Conservation (phyloP, 2,113 vertebrate genomes). For the Abramis brama region DNA sequence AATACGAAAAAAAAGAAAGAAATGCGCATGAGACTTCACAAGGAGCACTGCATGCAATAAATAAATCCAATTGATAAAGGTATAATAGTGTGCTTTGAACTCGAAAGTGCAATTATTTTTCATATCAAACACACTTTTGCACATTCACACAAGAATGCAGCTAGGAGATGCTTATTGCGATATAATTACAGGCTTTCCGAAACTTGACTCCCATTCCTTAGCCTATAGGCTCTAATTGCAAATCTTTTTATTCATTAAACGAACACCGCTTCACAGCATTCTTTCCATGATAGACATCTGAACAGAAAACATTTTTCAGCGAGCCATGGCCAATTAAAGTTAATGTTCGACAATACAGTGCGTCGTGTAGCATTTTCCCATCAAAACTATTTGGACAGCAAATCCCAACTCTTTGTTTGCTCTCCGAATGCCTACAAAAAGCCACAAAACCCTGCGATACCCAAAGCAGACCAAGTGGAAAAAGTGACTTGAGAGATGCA, state of each 20-base stretch:
- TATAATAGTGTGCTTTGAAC: constrained; percentile 42
- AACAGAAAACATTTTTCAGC: constrained; percentile 43
- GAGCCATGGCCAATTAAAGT: constrained; percentile 54
- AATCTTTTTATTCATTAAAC: constrained; percentile 43
- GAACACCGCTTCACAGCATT: constrained; percentile 42
- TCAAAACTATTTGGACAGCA: constrained; percentile 33
- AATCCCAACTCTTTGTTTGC: constrained; percentile 11
- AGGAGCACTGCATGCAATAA: not conserved
- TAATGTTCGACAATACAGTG: constrained; percentile 22
- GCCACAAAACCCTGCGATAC: not conserved
- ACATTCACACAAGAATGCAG: constrained; percentile 33
- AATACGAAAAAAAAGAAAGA: not conserved
- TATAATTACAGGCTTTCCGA: constrained; percentile 15
- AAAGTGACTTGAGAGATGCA: constrained; percentile 13
- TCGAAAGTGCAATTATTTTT: constrained; percentile 39
- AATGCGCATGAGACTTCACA: not conserved
- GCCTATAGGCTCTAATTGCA: constrained; percentile 38
- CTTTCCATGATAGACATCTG: constrained; percentile 47
- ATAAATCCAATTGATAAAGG: constrained; percentile 29
- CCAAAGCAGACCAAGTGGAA: not conserved
- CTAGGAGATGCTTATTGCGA: constrained; percentile 40
- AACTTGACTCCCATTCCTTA: constrained; percentile 12
- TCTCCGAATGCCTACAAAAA: not conserved
- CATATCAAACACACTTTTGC: constrained; percentile 35
- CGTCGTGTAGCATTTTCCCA: constrained; percentile 22